A percentile compares a stretch with the other conserved stretches of the same genome.
phyloP scores from a whole-genome alignment of 2,888 invertebrate genomes.

The Amaurobius ferox region DNA sequence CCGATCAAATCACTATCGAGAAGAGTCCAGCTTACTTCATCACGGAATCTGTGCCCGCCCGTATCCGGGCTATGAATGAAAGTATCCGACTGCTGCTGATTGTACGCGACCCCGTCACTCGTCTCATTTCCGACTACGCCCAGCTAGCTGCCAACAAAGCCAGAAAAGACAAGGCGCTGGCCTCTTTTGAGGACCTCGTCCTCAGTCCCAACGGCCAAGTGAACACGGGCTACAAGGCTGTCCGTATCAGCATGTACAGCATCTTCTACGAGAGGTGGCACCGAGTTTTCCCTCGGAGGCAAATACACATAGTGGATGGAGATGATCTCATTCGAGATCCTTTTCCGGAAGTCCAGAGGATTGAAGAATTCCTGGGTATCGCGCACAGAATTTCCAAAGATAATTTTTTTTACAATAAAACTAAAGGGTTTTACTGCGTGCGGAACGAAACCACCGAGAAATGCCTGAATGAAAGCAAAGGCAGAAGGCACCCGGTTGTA shows the following conservation, averaged over 20 bases:
- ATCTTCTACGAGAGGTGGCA: slow-evolving; percentile 94
- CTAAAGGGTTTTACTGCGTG: slow-evolving; percentile 95
- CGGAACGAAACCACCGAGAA: slow-evolving; percentile 82
- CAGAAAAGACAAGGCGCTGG: slow-evolving; percentile 60
- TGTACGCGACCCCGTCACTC: slow-evolving; percentile 95
- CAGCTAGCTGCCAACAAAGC: slow-evolving; percentile 85
- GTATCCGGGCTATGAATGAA: slow-evolving; percentile 95
- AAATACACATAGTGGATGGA: slow-evolving; percentile 96
- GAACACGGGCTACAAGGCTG: slow-evolving; percentile 78
- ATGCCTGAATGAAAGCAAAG: slow-evolving; percentile 93
- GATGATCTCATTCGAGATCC: slow-evolving; percentile 94
- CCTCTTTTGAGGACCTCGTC: slow-evolving; percentile 70
- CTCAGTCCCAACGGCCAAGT: slow-evolving; percentile 76
- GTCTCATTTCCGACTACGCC: slow-evolving; percentile 97
- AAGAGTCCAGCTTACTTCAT: slow-evolving; percentile 99
- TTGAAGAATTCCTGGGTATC: slow-evolving; percentile 91
- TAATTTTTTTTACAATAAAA: slow-evolving; percentile 97
- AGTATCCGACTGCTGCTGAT: slow-evolving; percentile 93
- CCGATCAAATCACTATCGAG: slow-evolving; percentile 95
- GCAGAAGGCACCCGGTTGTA: slow-evolving; percentile 89
- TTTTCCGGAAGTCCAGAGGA: slow-evolving; percentile 89
- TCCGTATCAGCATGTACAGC: slow-evolving; percentile 89
- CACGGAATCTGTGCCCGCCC: slow-evolving; percentile 94
- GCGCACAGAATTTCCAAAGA: slow-evolving; percentile 85
- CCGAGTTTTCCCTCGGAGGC: slow-evolving; percentile 92